Conservation (phyloP, 1,140 invertebrate genomes). For the Macrotrachela quadricornifera region DNA sequence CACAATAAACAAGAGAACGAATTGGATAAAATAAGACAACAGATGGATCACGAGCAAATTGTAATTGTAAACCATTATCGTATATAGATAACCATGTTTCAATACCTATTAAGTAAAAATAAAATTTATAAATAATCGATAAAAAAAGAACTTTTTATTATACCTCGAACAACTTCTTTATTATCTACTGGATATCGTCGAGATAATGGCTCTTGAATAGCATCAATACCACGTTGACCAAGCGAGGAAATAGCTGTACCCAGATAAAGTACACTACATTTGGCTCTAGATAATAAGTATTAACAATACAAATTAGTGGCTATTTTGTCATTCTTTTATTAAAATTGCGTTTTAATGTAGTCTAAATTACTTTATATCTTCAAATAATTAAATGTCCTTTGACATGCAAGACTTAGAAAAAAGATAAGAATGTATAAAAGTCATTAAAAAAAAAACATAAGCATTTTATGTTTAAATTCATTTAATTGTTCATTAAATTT, state of each 20-base stretch:
- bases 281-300: background rate
- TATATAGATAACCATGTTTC: constrained; percentile 58
- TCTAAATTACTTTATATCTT: too few species aligned
- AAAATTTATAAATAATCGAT: too few species aligned
- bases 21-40: constrained; percentile 92
- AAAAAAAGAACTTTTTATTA: too few species aligned
- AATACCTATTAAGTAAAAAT: constrained; percentile 10
- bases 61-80: constrained; percentile 78
- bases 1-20: constrained; percentile 83
- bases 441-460: too few species aligned
- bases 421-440: too few species aligned
- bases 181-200: constrained; percentile 59
- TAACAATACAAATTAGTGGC: too few species aligned
- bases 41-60: constrained; percentile 86
- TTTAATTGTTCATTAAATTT: too few species aligned
- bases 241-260: constrained; percentile 88
- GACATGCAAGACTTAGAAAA: too few species aligned
- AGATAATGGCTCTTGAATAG: constrained; percentile 82
- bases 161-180: background rate
- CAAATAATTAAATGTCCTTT: too few species aligned
- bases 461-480: too few species aligned
- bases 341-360: too few species aligned
- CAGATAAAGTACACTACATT: constrained; percentile 78
- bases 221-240: constrained; percentile 77
- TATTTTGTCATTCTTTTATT: too few species aligned